Conservation (phyloP, 2,888 invertebrate species). For the Halocaridina rubra region DNA sequence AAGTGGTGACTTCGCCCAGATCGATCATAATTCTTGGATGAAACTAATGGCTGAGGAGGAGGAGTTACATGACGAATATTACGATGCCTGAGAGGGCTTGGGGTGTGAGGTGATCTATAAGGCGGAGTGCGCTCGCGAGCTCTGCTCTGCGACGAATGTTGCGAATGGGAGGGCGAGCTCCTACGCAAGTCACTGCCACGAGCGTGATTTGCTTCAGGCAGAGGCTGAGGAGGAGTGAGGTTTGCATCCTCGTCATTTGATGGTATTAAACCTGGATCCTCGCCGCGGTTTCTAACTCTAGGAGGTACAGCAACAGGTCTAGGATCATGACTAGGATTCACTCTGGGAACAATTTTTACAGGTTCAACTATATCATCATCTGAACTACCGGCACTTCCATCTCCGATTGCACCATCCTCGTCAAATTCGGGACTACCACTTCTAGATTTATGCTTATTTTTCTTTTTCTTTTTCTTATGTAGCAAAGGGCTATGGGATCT, state of each 20-base stretch:
- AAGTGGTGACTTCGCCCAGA: constrained; percentile 40
- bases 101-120: constrained; percentile 41
- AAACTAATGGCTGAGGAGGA: constrained; percentile 13
- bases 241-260: constrained; percentile 44
- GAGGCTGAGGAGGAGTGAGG: constrained; percentile 33
- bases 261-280: constrained; percentile 38
- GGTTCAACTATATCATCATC: constrained; percentile 40
- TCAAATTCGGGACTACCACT: constrained; percentile 52
- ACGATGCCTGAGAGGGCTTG: constrained; percentile 35
- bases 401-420: constrained; percentile 26
- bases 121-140: constrained; percentile 37
- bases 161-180: constrained; percentile 22
- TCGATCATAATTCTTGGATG: constrained; percentile 33
- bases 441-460: constrained; percentile 73
- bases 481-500: constrained; percentile 59
- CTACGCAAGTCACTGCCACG: constrained; percentile 22
- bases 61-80: constrained; percentile 18
- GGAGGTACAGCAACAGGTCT: constrained; percentile 41
- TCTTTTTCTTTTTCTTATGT: constrained; percentile 78
- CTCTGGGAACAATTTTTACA: constrained; percentile 32
- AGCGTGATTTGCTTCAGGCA: constrained; percentile 33
- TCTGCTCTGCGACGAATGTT: constrained; percentile 24
- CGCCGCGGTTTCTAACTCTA: constrained; percentile 40
- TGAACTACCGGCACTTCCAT: constrained; percentile 35
- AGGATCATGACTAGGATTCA: constrained; percentile 51